These are phyloP conservation scores for Acanthoscelides obtectus DNA, from an alignment of 2,888 invertebrate species.

Conservation along the genomic window DNA sequence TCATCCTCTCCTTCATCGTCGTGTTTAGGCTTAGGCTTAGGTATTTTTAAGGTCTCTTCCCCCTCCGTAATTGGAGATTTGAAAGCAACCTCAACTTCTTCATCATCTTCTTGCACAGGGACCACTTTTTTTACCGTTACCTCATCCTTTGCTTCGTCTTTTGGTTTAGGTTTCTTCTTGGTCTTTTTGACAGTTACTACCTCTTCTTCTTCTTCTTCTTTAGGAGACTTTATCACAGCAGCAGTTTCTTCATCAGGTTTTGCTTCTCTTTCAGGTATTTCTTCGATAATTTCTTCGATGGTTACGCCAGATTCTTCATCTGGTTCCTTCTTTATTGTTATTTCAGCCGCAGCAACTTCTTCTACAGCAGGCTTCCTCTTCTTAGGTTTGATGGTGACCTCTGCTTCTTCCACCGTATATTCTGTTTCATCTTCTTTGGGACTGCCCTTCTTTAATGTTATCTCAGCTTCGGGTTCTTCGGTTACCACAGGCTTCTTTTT, in stretches of 20 bases:
- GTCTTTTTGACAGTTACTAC: slow-evolving; percentile 21
- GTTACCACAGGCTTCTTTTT: slow-evolving; percentile 31
- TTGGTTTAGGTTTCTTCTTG: slow-evolving; percentile 25
- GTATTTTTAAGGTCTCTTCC: slow-evolving; percentile 33
- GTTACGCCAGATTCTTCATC: slow-evolving; percentile 35
- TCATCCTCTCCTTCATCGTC: slow-evolving; percentile 34
- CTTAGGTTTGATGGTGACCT: slow-evolving; percentile 26
- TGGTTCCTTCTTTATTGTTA: slow-evolving; percentile 28
- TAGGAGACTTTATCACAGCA: slow-evolving; percentile 55
- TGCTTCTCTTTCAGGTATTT: slow-evolving; percentile 48
- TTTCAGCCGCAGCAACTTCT: slow-evolving; percentile 26
- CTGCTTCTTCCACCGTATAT: slow-evolving; percentile 15
- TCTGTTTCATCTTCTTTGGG: slow-evolving; percentile 28
- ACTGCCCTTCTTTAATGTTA: slow-evolving; percentile 24
- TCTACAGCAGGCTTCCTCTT: slow-evolving; percentile 28
- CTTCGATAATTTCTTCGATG: slow-evolving; percentile 38
- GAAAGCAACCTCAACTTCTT: slow-evolving; percentile 30
- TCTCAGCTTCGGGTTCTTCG: slow-evolving; percentile 34
- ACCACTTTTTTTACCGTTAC: slow-evolving; percentile 18
- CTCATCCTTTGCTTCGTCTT: slow-evolving; percentile 22
- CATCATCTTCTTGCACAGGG: slow-evolving; percentile 16
- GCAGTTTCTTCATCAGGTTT: slow-evolving; percentile 47
- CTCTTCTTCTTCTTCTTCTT: slow-evolving; percentile 35
- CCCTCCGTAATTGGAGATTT: slow-evolving; percentile 26
- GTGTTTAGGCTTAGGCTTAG: slow-evolving; percentile 26